These are phyloP conservation scores for Paguma larvata DNA, from an alignment of 2,797 vertebrate species.

Conservation along the genomic window DNA sequence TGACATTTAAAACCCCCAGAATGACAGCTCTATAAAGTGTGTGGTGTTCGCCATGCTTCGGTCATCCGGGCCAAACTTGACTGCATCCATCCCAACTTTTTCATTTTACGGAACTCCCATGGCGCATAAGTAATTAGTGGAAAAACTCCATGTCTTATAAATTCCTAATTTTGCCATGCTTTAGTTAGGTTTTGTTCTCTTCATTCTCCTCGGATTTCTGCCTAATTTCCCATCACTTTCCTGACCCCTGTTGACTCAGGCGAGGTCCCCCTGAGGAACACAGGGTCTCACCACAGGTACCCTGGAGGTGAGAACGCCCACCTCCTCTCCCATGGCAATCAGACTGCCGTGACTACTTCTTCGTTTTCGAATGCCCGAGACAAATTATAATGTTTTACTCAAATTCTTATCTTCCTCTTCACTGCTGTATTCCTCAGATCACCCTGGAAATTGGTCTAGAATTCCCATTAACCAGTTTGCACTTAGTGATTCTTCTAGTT, in stretches of 20 bases:
- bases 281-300: neutral
- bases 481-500: slow-evolving; percentile 77
- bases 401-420: neutral
- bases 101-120: neutral
- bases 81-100: neutral
- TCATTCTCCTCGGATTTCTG: neutral
- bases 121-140: neutral
- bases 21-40: neutral
- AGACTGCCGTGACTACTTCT: neutral
- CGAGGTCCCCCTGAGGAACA: neutral
- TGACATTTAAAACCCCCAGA: slow-evolving; percentile 59
- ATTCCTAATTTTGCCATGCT: neutral
- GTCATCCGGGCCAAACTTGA: neutral
- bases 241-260: neutral
- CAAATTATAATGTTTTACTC: neutral
- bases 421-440: slow-evolving; percentile 31
- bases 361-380: slow-evolving; percentile 15
- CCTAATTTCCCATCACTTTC: neutral
- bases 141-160: neutral
- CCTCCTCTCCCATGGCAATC: neutral
- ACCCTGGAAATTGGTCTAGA: slow-evolving; percentile 66
- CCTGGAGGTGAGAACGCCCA: neutral
- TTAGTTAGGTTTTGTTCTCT: neutral
- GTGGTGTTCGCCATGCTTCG: neutral
- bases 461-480: slow-evolving; percentile 73